Evolutionary conservation across 2,113 vertebrate species (phyloP).

Genomic region (Sapajus apella): DNA sequence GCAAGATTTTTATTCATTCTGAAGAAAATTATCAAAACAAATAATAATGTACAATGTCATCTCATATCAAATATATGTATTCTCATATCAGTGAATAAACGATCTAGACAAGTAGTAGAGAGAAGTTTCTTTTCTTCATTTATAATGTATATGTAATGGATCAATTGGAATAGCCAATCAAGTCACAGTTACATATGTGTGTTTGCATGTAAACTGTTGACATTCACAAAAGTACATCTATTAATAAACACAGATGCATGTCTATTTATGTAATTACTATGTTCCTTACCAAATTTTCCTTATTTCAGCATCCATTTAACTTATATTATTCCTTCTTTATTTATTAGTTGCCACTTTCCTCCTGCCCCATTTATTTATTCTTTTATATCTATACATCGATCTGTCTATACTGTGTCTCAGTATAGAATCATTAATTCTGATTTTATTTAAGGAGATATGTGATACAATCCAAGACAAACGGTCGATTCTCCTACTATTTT

Average conservation of each 20-base stretch:
- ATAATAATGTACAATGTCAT: not conserved
- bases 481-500: not conserved
- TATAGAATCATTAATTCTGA: not conserved
- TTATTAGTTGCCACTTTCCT: not conserved
- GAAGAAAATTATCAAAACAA: not conserved
- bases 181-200: not conserved
- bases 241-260: not conserved
- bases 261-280: not conserved
- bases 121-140: not conserved
- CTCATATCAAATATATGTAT: not conserved
- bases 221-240: not conserved
- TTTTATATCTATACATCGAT: not conserved
- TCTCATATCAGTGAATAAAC: not conserved
- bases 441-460: not conserved
- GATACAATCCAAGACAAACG: no score
- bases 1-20: not conserved
- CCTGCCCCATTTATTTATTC: not conserved
- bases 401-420: not conserved
- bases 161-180: not conserved
- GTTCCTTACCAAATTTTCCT: not conserved
- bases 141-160: not conserved
- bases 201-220: not conserved
- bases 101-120: not conserved
- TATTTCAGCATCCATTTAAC: not conserved
- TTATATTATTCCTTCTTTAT: not conserved